Evolutionary conservation across 1,140 invertebrate species (phyloP), one percentile per base, ranked within the genome.

Genomic region (Drosophila persimilis): DNA sequence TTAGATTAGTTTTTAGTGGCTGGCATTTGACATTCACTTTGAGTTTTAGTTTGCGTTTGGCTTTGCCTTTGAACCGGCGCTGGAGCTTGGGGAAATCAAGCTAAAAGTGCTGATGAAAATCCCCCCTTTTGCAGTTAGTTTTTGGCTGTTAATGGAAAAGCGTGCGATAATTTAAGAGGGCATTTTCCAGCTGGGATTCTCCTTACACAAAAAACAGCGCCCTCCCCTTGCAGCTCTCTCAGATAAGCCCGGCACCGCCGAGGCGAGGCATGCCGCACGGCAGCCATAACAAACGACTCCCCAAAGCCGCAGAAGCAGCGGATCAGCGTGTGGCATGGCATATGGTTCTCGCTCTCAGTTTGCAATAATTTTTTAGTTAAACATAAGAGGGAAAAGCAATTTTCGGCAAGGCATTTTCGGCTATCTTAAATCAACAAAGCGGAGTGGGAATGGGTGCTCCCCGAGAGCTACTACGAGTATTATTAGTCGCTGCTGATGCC

Each of bases 211-310:
- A 26, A 26, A 26, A 26, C 29, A 29, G 39, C n/a, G 15, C 26
- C 29, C 41, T 15, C 17, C 56, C 13, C 35, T 22, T 39, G 22
- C 44, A 31, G 29, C 67, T 75, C 80, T 53, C 22, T 52, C 61
- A 69, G 77, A 86, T 84, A 77, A 73, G 77, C 77, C 76, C 63
- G 51, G 51, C 17, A 17, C 52, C 11, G 24, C 9, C 24, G 24
- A 26, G 24, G 24, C 24, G 24, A 26, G 24, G 24, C 24, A 26
- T 26, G 24, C 24, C 51, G 5, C 57, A 20, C 22, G 61, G 61
- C 65, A 70, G 65, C 81, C 73, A 73, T 80, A 86, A 85, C 81
- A 85, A 85, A 85, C 66, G 73, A 77, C 73, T 77, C 80, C 80
- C 81, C 11, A 50, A 81, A 63, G 77, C n/a, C 46, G 24, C 15